Base-by-base conservation (phyloP, 2,797 vertebrate genomes). In the Crenuchus spilurus region DNA sequence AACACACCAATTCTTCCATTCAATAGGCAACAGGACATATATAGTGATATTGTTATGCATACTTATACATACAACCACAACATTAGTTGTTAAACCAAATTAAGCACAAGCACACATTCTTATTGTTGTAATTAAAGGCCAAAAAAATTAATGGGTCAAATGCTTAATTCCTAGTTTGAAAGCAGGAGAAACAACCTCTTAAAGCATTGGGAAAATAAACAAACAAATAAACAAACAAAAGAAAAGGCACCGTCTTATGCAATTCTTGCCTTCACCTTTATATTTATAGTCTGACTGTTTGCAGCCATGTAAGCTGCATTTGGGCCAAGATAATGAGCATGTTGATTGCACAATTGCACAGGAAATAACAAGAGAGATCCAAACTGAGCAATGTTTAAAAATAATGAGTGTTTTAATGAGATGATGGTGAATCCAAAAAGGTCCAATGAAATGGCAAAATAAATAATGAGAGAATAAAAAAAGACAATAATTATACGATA, bases 361-460 rank as follows among this genome's bases (percentile, higher is more conserved):
- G 65, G 60, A 67, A 64, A 74, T 54, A 78, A 73, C 64, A 68
- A 63, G 41, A 67, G 6, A 16, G 20, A 48, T 60, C 44, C 51
- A 69, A 72, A 72, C 52, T 46, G 64, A 65, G 48, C 60, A 60
- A 7, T 20, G 39, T 74, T 58, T 76, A 54, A 52, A 63, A 67
- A 76, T 73, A 73, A 76, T 76, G 51, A 70, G 74, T 61, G 26
- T 58, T 63, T 60, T 76, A 76, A 76, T 74, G 65, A 80, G 49
- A 70, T 57, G 48, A 77, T 70, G 60, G 51, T 22, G 39, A 64
- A 72, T 72, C 64, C 57, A 64, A 70, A 78, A 74, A 33, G 41
- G 58, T 42, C 55, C 44, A 64, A 74, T 57, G 14, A 24, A 65
- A 46, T 65, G 69, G 26, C 52, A 73, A 65, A 64, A 70, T 22